Base-by-base conservation (phyloP, 2,113 vertebrate species). In the Tor tambroides region DNA sequence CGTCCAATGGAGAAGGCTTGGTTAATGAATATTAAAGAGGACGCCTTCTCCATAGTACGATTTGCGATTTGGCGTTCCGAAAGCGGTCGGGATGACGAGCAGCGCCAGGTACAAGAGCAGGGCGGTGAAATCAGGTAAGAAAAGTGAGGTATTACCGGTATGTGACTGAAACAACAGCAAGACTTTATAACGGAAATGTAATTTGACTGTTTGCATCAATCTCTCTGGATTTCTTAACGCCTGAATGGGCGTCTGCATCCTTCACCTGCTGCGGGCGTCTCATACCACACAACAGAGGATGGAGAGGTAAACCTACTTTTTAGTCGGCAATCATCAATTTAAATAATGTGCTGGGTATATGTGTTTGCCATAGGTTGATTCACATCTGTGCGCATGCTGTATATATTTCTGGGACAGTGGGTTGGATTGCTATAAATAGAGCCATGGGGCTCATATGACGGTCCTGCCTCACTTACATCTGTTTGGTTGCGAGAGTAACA, bases 31-130 rank as follows among this genome's bases (percentile, higher is more conserved):
- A 59, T 84, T 74, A 72, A 74, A 41, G 14, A 75, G 2, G 0
- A n/a, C 17, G 7, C 49, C 83, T 84, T 84, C 23, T n/a, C 23
- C 49, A 59, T 84, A 84, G 32, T 84, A 26, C 15, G 28, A 10
- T 2, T 8, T 4, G 6, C 3, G 21, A 5, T 6, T 74, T 15
- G 5, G 21, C 2, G 38, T 61, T 30, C n/a, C 26, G 38, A 81
- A 32, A 67, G 78, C 83, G 8, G 79, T 71, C 85, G 84, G 51
- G n/a, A 94, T 93, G 93, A 93, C 91, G 85, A 61, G 88, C 80
- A 92, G 59, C 92, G 90, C 87, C 90, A 91, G 93, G 90, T 92
- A 86, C 89, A 89, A 71, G 91, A 92, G 90, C 88, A 92, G 94
- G 26, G 21, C 90, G 63, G 84, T 89, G 46, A 92, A 90, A 23